Evolutionary conservation across 2,888 invertebrate species (phyloP).

Genomic region (Tuberolachnus salignus): DNA sequence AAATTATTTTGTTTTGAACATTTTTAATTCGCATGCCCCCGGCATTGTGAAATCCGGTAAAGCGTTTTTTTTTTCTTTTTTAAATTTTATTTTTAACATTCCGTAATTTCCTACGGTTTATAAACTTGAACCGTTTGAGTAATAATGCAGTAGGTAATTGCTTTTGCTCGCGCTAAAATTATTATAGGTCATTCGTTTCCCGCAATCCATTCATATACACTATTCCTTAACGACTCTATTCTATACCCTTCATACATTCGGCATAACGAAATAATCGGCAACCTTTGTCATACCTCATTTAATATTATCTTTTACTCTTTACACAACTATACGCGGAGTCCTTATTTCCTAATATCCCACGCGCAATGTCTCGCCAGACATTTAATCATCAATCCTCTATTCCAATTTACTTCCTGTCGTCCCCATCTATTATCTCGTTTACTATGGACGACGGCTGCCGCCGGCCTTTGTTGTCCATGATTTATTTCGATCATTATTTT

Average conservation of each 20-base stretch:
- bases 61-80: too few relatives aligned
- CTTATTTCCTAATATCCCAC: neutral
- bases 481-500: slow-evolving; percentile 6
- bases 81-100: too few relatives aligned
- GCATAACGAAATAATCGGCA: slow-evolving; percentile 4
- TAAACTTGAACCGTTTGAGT: neutral
- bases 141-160: neutral
- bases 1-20: too few relatives aligned
- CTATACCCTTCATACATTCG: neutral
- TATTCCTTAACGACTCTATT: neutral
- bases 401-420: slow-evolving; percentile 17
- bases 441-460: neutral
- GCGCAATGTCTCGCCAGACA: neutral
- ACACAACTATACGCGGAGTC: neutral
- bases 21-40: too few relatives aligned
- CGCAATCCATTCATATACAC: neutral
- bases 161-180: neutral
- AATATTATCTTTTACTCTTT: slow-evolving; percentile 11
- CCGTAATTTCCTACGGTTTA: neutral
- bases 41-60: too few relatives aligned
- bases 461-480: neutral
- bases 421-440: too few relatives aligned
- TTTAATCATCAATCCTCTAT: slow-evolving; percentile 3
- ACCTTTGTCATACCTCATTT: slow-evolving; percentile 22
- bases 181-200: neutral